phyloP scores from a whole-genome alignment of 2,113 vertebrate species.

The Lepisosteus osseus region DNA sequence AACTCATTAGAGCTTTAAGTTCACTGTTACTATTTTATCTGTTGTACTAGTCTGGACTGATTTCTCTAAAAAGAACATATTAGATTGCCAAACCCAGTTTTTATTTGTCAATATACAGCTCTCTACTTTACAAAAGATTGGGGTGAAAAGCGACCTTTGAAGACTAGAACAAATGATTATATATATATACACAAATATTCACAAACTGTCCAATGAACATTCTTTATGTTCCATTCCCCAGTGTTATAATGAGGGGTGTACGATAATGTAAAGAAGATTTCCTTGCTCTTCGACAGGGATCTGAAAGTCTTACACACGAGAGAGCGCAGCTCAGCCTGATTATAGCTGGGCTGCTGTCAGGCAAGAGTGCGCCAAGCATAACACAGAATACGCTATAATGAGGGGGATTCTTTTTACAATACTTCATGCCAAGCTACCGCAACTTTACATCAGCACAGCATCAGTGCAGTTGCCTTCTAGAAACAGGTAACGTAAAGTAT shows the following conservation, averaged over 20 bases:
- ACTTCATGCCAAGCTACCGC: background rate
- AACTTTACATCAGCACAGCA: slow-evolving; percentile 2
- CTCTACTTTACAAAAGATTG: no score
- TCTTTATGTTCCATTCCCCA: background rate
- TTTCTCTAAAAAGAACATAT: no score
- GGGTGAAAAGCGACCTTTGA: no score
- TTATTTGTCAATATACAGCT: no score
- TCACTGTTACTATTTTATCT: no score
- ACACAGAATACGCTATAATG: slow-evolving; percentile 4
- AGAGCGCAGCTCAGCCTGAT: background rate
- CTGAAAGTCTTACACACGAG: background rate
- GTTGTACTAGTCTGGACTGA: no score
- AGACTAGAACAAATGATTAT: no score
- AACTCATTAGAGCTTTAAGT: no score
- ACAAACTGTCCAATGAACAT: no score
- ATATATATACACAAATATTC: no score
- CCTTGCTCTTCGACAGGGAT: background rate
- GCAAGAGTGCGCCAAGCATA: background rate
- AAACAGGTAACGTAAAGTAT: background rate
- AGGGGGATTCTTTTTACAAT: background rate
- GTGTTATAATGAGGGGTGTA: slow-evolving; percentile 6
- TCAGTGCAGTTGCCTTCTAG: background rate
- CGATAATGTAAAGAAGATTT: slow-evolving; percentile 10
- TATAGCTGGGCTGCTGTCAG: slow-evolving; percentile 7
- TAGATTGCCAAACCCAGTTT: no score